These are phyloP conservation scores for Phrynocephalus guinanensis DNA, from an alignment of 2,797 vertebrate genomes.

Conservation along the genomic window DNA sequence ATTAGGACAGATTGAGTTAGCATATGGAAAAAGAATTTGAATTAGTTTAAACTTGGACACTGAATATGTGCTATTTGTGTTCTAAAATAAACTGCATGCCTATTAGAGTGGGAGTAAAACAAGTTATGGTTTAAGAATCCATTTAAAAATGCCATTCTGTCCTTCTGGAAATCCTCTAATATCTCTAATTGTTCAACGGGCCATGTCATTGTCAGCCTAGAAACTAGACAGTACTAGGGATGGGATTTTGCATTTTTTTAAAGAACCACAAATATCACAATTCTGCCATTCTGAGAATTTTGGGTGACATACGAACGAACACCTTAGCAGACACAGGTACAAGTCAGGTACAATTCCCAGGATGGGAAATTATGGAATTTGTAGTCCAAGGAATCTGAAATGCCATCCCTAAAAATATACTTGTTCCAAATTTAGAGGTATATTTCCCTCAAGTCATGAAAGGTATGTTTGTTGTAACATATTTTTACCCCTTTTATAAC, in stretches of 20 bases:
- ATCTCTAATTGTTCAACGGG: slow-evolving; percentile 6
- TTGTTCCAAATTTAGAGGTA: too few species aligned
- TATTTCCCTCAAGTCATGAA: too few species aligned
- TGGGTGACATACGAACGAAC: too few species aligned
- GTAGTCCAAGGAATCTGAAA: too few species aligned
- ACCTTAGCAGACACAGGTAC: too few species aligned
- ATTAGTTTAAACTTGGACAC: slow-evolving; percentile 1
- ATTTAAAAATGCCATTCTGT: not conserved
- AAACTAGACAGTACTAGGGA: not conserved
- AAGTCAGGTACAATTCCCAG: too few species aligned
- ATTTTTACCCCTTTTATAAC: too few species aligned
- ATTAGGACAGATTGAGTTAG: not conserved
- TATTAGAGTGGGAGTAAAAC: not conserved
- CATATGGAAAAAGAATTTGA: not conserved
- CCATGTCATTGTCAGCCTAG: not conserved
- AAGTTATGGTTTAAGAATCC: not conserved
- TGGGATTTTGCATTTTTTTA: not conserved
- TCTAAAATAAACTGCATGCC: not conserved
- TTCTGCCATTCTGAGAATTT: too few species aligned
- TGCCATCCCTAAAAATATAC: too few species aligned
- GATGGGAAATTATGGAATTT: too few species aligned
- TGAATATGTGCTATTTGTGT: not conserved
- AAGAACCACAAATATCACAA: too few species aligned
- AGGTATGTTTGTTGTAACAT: too few species aligned
- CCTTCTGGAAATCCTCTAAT: slow-evolving; percentile 5